phyloP scores from a whole-genome alignment of 1,140 invertebrate species.

The Homarus americanus region DNA sequence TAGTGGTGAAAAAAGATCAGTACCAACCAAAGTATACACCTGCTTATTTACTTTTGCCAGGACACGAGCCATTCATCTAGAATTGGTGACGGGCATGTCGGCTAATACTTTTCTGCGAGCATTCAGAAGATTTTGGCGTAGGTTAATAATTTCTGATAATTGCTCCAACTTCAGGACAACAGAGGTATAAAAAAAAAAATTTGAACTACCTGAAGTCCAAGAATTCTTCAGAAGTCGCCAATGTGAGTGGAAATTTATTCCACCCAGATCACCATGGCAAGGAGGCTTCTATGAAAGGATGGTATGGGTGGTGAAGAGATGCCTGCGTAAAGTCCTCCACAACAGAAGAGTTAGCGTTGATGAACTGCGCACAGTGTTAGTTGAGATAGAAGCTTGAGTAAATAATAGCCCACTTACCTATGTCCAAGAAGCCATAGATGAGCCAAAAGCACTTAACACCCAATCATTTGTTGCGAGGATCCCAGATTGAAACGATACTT shows the following conservation, averaged over 20 bases:
- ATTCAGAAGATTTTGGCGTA: not conserved
- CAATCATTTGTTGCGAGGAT: constrained; percentile 2
- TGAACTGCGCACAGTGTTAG: constrained; percentile 7
- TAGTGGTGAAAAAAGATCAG: not conserved
- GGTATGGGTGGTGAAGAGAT: not conserved
- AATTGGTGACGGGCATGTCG: not conserved
- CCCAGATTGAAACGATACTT: not conserved
- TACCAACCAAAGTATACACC: not conserved
- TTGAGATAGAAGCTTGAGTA: not conserved
- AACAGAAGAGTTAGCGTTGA: constrained; percentile 6
- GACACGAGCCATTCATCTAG: not conserved
- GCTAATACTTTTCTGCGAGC: not conserved
- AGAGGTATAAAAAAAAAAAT: not conserved
- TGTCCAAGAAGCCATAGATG: not conserved
- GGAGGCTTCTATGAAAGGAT: constrained; percentile 4
- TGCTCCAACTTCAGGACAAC: not conserved
- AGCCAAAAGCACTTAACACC: not conserved
- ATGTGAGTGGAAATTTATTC: constrained; percentile 1
- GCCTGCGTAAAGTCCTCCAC: constrained; percentile 13
- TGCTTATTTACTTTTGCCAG: not conserved
- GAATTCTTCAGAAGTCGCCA: not conserved
- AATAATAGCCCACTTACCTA: not conserved
- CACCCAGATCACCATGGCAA: not conserved
- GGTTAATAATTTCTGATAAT: not conserved
- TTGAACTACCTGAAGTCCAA: too few species aligned